Percentiles rank a stretch among this genome's conserved stretches.
Evolutionary conservation across 2,113 vertebrate genomes (phyloP).

Genomic region (Pogona vitticeps): DNA sequence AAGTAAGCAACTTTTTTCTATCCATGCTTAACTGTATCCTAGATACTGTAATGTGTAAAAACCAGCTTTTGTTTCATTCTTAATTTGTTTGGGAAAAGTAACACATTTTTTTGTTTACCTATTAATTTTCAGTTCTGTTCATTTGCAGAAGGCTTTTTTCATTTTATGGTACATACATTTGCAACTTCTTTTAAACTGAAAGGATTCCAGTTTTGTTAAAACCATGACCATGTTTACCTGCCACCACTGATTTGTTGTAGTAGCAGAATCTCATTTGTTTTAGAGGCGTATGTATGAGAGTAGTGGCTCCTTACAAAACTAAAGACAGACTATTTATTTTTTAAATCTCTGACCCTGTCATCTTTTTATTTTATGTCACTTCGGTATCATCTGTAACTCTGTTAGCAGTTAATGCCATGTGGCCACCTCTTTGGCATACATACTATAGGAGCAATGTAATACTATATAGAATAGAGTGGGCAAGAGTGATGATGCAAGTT

Average conservation of each 20-base stretch:
- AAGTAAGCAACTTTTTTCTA: constrained; percentile 85
- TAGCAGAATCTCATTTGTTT: neutral
- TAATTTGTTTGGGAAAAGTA: neutral
- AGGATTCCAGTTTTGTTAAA: constrained; percentile 3
- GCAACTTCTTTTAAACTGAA: neutral
- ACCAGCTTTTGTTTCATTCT: neutral
- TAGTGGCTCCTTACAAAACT: neutral
- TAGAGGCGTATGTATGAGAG: neutral
- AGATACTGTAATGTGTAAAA: constrained; percentile 26
- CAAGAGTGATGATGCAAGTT: neutral
- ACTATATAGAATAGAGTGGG: neutral
- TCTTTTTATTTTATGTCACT: neutral
- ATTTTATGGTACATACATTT: neutral
- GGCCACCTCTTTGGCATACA: neutral
- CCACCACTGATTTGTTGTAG: neutral
- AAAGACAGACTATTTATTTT: neutral
- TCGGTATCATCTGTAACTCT: neutral
- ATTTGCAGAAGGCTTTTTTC: neutral
- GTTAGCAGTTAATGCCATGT: neutral
- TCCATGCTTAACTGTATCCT: constrained; percentile 32
- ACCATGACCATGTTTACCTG: neutral
- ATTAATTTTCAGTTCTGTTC: neutral
- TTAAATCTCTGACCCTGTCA: neutral
- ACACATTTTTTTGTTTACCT: neutral
- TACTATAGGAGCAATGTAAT: neutral